Evolutionary conservation across 2,888 invertebrate genomes (phyloP).

Genomic region (Drosophila kanekoi): DNA sequence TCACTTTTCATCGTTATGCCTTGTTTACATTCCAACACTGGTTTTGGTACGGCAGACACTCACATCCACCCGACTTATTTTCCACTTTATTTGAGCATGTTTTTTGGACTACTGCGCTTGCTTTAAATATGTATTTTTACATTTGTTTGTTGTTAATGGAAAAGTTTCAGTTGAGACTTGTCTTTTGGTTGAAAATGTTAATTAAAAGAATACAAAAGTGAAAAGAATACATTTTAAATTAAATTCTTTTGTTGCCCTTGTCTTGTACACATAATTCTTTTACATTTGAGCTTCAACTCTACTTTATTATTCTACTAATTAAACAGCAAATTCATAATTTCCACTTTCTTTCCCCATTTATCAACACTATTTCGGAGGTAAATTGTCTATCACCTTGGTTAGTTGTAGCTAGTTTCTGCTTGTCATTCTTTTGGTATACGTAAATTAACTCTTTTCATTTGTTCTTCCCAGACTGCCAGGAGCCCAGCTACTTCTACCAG

Average conservation of each 20-base stretch:
- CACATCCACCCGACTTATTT: constrained; percentile 24
- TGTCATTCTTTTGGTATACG: background rate
- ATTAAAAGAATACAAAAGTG: background rate
- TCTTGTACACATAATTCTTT: constrained; percentile 28
- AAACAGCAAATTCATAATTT: constrained; percentile 20
- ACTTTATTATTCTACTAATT: constrained; percentile 15
- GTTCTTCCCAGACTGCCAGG: constrained; percentile 78
- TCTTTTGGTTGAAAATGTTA: constrained; percentile 21
- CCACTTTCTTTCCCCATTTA: constrained; percentile 28
- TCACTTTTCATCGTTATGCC: constrained; percentile 40
- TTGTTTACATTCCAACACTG: constrained; percentile 58
- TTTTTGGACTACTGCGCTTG: constrained; percentile 69
- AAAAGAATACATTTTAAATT: constrained; percentile 16
- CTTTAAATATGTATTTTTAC: constrained; percentile 22
- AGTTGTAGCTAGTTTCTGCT: constrained; percentile 12
- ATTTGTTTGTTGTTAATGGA: constrained; percentile 52
- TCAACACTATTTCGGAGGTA: constrained; percentile 54
- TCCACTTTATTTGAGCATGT: constrained; percentile 64
- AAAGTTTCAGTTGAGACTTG: constrained; percentile 46
- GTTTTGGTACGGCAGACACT: constrained; percentile 44
- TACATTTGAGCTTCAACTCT: constrained; percentile 3
- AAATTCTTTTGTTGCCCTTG: constrained; percentile 44
- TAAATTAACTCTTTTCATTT: background rate
- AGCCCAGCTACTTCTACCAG: constrained; percentile 77
- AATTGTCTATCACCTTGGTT: constrained; percentile 34